phyloP scores from a whole-genome alignment of 2,113 vertebrate genomes.

The Cyanoderma ruficeps region DNA sequence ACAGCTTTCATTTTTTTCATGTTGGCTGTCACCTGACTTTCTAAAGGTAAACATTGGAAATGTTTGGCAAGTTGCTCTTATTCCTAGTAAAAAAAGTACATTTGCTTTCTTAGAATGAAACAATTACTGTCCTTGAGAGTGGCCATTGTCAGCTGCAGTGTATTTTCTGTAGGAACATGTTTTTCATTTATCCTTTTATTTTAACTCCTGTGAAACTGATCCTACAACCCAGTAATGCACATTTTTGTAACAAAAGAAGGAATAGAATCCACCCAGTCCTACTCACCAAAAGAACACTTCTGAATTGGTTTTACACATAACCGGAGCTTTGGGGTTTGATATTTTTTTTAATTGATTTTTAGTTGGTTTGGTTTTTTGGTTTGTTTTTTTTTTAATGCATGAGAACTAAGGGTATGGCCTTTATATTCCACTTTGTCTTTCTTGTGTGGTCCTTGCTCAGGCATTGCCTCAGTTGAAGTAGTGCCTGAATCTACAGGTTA shows the following conservation, averaged over 20 bases:
- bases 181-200: background rate
- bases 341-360: background rate
- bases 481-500: background rate
- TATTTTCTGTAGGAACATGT: background rate
- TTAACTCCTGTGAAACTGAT: background rate
- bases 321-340: background rate
- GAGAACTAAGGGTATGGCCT: background rate
- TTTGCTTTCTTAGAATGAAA: background rate
- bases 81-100: background rate
- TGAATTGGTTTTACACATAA: background rate
- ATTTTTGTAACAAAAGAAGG: background rate
- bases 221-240: background rate
- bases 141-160: background rate
- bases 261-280: background rate
- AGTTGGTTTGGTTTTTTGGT: background rate
- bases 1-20: background rate
- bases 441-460: background rate
- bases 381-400: background rate
- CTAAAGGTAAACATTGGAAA: background rate
- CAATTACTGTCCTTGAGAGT: background rate
- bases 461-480: background rate
- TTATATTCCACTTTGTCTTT: background rate
- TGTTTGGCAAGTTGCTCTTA: background rate
- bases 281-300: background rate
- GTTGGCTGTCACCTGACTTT: background rate